Percentiles rank a stretch among this genome's conserved stretches.
Evolutionary conservation across 1,140 invertebrate genomes (phyloP).

Genomic region (Laupala kohalensis): DNA sequence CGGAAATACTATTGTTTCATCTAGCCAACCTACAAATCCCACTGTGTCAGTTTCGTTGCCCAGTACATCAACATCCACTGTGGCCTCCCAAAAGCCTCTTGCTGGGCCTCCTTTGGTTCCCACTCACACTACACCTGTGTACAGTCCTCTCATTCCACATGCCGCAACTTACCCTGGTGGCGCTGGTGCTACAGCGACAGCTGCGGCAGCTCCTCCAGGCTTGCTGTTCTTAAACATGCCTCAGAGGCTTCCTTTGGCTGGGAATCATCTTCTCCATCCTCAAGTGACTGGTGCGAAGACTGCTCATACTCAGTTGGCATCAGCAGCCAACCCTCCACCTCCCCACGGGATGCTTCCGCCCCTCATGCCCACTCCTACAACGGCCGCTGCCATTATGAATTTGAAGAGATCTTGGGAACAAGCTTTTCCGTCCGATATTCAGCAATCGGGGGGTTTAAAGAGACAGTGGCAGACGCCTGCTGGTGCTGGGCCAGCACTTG

Average conservation of each 20-base stretch:
- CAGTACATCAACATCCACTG: constrained; percentile 20
- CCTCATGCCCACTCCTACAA: constrained; percentile 28
- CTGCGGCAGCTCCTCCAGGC: constrained; percentile 24
- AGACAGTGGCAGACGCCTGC: constrained; percentile 22
- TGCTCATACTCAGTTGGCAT: constrained; percentile 25
- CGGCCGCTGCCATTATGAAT: constrained; percentile 26
- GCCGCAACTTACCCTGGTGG: background rate
- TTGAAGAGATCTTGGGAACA: constrained; percentile 33
- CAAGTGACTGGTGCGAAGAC: constrained; percentile 20
- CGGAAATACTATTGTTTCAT: constrained; percentile 1
- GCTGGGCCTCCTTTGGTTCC: constrained; percentile 21
- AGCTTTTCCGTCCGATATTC: constrained; percentile 25
- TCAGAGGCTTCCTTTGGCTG: constrained; percentile 24
- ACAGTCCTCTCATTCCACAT: constrained; percentile 1
- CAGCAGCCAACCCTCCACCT: constrained; percentile 24
- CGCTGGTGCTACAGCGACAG: constrained; percentile 26
- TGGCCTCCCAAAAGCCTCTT: constrained; percentile 16
- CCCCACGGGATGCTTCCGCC: constrained; percentile 31
- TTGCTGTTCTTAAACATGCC: constrained; percentile 25
- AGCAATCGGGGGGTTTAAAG: constrained; percentile 20
- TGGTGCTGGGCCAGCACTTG: constrained; percentile 3
- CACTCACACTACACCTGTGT: constrained; percentile 13
- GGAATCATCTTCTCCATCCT: constrained; percentile 24
- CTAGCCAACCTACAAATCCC: background rate
- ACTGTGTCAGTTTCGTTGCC: background rate